A percentile compares a stretch with the other conserved stretches of the same genome.
These are phyloP conservation scores for Notospermus geniculatus DNA, from an alignment of 1,140 invertebrate genomes.

Conservation along the genomic window DNA sequence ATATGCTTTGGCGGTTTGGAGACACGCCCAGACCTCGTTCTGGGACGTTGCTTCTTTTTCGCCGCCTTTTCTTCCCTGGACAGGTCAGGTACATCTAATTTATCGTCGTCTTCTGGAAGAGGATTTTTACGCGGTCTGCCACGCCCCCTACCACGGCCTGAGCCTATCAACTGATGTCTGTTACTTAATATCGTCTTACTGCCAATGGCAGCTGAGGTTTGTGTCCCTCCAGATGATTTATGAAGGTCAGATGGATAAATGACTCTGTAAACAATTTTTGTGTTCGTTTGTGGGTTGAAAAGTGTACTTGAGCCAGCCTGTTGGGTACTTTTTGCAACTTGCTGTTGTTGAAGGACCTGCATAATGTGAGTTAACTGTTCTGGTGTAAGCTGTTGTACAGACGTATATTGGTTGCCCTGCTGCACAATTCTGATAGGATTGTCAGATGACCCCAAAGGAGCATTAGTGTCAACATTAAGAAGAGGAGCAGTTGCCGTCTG, in stretches of 20 bases:
- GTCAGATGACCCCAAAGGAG: slow-evolving; percentile 62
- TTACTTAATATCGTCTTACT: not conserved
- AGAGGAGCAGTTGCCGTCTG: not conserved
- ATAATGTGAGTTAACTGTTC: slow-evolving; percentile 66
- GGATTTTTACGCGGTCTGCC: slow-evolving; percentile 10
- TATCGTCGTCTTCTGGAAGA: slow-evolving; percentile 52
- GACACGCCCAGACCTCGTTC: slow-evolving; percentile 64
- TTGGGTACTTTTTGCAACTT: slow-evolving; percentile 50
- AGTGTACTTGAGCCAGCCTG: slow-evolving; percentile 56
- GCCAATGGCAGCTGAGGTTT: not conserved
- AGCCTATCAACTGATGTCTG: slow-evolving; percentile 13
- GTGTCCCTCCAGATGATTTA: slow-evolving; percentile 24
- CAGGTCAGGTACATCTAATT: slow-evolving; percentile 47
- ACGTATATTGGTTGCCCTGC: slow-evolving; percentile 62
- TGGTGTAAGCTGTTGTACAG: slow-evolving; percentile 62
- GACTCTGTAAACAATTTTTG: slow-evolving; percentile 63
- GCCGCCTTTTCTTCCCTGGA: slow-evolving; percentile 60
- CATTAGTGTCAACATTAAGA: slow-evolving; percentile 49
- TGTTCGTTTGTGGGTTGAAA: slow-evolving; percentile 62
- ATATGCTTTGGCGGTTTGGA: slow-evolving; percentile 68
- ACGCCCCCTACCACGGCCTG: slow-evolving; percentile 14
- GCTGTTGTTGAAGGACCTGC: slow-evolving; percentile 62
- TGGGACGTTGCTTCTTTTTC: slow-evolving; percentile 62
- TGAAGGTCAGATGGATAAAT: slow-evolving; percentile 56
- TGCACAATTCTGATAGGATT: slow-evolving; percentile 68